Base-by-base conservation (phyloP, 2,797 vertebrate species). In the Mus minutoides region DNA sequence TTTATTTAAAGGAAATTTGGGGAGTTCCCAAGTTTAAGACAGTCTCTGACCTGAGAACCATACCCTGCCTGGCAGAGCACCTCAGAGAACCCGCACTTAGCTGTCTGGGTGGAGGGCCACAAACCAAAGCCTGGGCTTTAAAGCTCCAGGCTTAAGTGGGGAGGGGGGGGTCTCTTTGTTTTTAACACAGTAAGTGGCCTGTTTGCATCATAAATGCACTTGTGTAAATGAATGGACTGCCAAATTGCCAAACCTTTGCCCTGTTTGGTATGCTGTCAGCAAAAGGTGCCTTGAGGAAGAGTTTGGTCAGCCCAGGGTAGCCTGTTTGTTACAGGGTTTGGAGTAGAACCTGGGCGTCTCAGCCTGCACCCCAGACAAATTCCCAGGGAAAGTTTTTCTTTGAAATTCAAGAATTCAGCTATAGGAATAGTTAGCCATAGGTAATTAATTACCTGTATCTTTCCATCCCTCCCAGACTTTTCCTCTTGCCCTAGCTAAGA, bases 241-340 rank as follows among this genome's bases (percentile, higher is more conserved):
- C 92, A 92, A 77, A 83, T 56, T 71, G 29, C 58, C 37, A 58
- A 71, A 21, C 2, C 14, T 37, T n/a, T 10, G 14, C 87, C 21
- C 0, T 0, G 69, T 52, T 87, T 34, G 10, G 6, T 37, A 8
- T 67, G 31, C 14, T 34, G 7, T 52, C 3, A 17, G 13, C 91
- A 58, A 84, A 94, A 83, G 76, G 37, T 92, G 80, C 84, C 91
- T 96, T 86, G 17, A 19, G 43, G 26, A 82, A 56, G 31, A 34
- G n/a, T 49, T 71, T 54, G 49, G 75, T 43, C 9, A 58, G 37
- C 37, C 26, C 24, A 77, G 84, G 12, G 13, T 17, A 14, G 16
- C 37, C 40, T 69, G 58, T 37, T 40, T 54, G 11, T 58, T 46
- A 31, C 3, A 78, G 76, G 54, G 76, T 12, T 60, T 56, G 69